Conservation (phyloP, 2,797 vertebrate genomes). For the Brotula barbata region DNA sequence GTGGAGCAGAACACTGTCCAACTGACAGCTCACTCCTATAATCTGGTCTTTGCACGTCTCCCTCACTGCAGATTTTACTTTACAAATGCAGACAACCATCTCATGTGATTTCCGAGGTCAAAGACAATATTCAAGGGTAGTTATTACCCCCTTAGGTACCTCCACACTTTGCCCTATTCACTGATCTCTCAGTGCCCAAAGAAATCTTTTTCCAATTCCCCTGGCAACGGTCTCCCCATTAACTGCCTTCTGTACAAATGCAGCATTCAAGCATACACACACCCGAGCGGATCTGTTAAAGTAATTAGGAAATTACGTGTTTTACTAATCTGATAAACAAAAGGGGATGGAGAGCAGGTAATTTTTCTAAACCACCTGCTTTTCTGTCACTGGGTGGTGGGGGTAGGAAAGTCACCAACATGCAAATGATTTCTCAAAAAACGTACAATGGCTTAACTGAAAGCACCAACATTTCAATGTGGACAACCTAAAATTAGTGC, state of each 20-base stretch:
- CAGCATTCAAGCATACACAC: background rate
- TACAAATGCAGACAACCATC: background rate
- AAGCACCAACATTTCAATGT: no score
- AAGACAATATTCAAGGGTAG: slow-evolving; percentile 1
- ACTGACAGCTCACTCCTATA: slow-evolving; percentile 11
- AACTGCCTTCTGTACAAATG: background rate
- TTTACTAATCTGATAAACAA: slow-evolving; percentile 29
- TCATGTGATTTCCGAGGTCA: background rate
- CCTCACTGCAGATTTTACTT: slow-evolving; percentile 1
- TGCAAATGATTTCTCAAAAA: no score
- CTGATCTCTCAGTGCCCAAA: background rate
- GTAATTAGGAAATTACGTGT: slow-evolving; percentile 28
- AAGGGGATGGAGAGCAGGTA: slow-evolving; percentile 24
- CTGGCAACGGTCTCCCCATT: background rate
- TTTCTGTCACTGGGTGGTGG: background rate
- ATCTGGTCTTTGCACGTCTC: background rate
- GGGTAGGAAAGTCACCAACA: background rate
- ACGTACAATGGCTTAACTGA: no score
- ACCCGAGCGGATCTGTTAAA: background rate
- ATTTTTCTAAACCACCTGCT: slow-evolving; percentile 27
- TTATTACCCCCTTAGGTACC: slow-evolving; percentile 3
- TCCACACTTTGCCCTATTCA: slow-evolving; percentile 3
- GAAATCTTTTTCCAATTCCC: slow-evolving; percentile 11
- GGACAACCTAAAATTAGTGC: no score
- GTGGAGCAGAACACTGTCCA: slow-evolving; percentile 18